These are phyloP conservation scores for Caenorhabditis brenneri DNA, from an alignment of 1,140 invertebrate genomes.

Conservation along the genomic window DNA sequence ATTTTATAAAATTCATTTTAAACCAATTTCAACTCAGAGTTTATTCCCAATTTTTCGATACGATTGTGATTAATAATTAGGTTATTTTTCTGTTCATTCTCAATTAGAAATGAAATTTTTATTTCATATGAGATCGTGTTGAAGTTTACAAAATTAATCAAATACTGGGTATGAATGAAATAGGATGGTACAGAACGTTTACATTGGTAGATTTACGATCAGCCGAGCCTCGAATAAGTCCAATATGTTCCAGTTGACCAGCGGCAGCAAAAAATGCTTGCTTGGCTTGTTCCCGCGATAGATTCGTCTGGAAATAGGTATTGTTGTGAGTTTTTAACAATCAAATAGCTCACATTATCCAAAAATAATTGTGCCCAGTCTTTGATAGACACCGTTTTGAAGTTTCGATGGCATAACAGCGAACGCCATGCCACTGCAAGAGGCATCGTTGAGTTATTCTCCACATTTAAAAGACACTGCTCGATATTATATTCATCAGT, in stretches of 20 bases:
- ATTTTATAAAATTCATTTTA: too few relatives aligned
- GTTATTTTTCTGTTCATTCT: too few relatives aligned
- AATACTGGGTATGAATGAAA: conserved; percentile 5
- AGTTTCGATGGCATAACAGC: neutral
- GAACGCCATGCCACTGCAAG: neutral
- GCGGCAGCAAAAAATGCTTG: conserved; percentile 14
- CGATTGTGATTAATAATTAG: too few relatives aligned
- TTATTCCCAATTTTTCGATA: too few relatives aligned
- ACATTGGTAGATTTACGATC: neutral
- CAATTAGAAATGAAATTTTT: too few relatives aligned
- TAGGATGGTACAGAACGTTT: neutral
- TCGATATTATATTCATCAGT: conserved; percentile 12
- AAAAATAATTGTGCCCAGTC: neutral
- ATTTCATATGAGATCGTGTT: too few relatives aligned
- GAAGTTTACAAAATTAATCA: neutral
- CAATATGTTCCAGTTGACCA: conserved; percentile 5
- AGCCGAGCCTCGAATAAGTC: neutral
- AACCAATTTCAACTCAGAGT: too few relatives aligned
- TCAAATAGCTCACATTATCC: neutral
- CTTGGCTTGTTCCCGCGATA: neutral
- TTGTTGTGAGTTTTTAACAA: neutral
- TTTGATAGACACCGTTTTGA: neutral
- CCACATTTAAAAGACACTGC: neutral
- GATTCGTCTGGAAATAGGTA: neutral
- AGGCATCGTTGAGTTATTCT: neutral